phyloP scores from a whole-genome alignment of 1,140 invertebrate genomes.

The Heliconius nattereri region DNA sequence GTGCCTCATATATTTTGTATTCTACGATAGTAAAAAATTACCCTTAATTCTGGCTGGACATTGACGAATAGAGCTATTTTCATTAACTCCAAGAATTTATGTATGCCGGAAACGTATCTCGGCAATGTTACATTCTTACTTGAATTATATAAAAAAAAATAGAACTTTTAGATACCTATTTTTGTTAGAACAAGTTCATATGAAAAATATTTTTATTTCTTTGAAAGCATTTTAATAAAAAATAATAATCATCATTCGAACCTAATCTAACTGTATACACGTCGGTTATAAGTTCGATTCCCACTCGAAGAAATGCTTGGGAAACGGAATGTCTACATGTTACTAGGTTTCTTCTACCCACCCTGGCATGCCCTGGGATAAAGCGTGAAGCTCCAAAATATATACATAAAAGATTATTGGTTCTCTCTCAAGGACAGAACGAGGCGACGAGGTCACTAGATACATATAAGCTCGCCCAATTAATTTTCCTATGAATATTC shows the following conservation, averaged over 20 bases:
- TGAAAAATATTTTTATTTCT: background rate
- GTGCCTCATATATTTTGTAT: background rate
- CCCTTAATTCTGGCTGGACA: background rate
- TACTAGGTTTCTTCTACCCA: background rate
- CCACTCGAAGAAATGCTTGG: background rate
- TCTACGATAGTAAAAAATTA: background rate
- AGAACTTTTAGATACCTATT: background rate
- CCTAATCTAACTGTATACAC: background rate
- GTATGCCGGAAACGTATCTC: background rate
- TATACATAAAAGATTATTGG: background rate
- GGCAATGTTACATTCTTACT: background rate
- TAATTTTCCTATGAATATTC: background rate
- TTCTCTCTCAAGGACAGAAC: background rate
- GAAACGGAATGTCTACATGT: background rate
- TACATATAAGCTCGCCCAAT: slow-evolving; percentile 2
- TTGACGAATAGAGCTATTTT: background rate
- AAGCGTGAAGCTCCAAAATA: no score
- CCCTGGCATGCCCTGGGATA: background rate
- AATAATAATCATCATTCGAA: no score
- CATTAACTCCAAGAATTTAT: background rate
- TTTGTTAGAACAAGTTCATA: background rate
- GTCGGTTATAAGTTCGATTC: background rate
- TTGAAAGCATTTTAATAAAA: no score
- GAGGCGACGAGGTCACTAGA: background rate
- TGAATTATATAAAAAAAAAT: background rate